Base-by-base conservation (phyloP, 2,797 vertebrate genomes). In the Furcifer pardalis region DNA sequence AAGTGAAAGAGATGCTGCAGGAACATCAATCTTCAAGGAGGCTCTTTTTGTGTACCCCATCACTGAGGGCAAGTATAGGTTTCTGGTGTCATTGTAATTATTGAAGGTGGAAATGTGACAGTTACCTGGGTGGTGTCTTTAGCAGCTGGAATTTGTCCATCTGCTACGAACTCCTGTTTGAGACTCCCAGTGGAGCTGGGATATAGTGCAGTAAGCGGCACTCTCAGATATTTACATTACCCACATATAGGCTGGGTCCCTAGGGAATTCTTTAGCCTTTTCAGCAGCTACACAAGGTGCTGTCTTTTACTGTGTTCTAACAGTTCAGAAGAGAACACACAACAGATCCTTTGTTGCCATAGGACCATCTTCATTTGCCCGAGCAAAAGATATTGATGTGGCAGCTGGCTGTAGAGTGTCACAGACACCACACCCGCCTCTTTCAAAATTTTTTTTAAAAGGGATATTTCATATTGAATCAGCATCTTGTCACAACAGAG, bases 391-490 rank as follows among this genome's bases (percentile, higher is more conserved):
- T 87, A 91, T 86, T 44, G 0, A 84, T 85, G 88, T 85, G 84
- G 86, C 81, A 90, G 86, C 86, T 84, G 81, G 87, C 82, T 82
- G 71, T 85, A 81, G 75, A 94, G 81, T 85, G 84, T 5, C 71
- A 0, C 3, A 81, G 60, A 85, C 52, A 79, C 73, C 7, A 0
- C 12, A 2, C 75, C 37, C 12, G 30, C 69, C 60, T 21, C 76
- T 77, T 68, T 21, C 13, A n/a, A n/a, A 72, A 65, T 49, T 46
- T 84, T 7, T 27, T 74, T 32, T 35, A 84, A 84, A 91, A 60
- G 62, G 75, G 90, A 84, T 7, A 19, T 85, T 90, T 91, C 89
- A 90, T 79, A 83, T 85, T 80, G 63, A 91, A 90, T 92, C 88
- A 92, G 82, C 78, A 85, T 90, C 89, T 86, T 85, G 87, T 87